Conservation (phyloP, 2,888 invertebrate species). For the Drosophila quinaria region DNA sequence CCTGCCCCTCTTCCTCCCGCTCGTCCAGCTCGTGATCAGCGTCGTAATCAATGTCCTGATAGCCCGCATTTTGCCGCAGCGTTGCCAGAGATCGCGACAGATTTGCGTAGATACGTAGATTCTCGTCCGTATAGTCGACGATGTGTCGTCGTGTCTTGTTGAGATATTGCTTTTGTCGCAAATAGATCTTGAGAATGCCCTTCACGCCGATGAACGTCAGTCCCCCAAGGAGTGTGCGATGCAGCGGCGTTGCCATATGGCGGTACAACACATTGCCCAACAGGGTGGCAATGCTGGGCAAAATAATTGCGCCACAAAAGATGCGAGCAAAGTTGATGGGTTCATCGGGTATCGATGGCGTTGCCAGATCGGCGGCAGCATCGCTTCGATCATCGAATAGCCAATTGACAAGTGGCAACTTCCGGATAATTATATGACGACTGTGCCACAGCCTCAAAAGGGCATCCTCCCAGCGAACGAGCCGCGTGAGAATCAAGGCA, state of each 20-base stretch:
- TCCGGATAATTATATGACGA: slow-evolving; percentile 86
- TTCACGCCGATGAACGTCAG: slow-evolving; percentile 96
- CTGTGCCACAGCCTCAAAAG: slow-evolving; percentile 92
- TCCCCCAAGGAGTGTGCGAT: slow-evolving; percentile 96
- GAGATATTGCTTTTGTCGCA: slow-evolving; percentile 96
- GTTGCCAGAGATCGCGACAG: neutral
- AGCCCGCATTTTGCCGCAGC: slow-evolving; percentile 34
- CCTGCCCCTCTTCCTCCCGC: neutral
- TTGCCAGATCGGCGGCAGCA: slow-evolving; percentile 86
- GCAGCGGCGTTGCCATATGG: slow-evolving; percentile 94
- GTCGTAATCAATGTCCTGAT: slow-evolving; percentile 4
- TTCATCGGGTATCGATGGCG: slow-evolving; percentile 89
- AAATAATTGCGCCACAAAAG: slow-evolving; percentile 95
- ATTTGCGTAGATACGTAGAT: slow-evolving; percentile 68
- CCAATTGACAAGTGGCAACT: slow-evolving; percentile 89
- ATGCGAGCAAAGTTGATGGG: slow-evolving; percentile 94
- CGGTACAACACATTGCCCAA: slow-evolving; percentile 95
- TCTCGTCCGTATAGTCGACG: slow-evolving; percentile 92
- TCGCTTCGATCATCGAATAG: neutral
- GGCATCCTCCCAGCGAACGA: slow-evolving; percentile 98
- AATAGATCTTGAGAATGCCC: slow-evolving; percentile 96
- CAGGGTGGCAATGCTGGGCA: slow-evolving; percentile 96
- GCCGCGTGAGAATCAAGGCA: slow-evolving; percentile 95
- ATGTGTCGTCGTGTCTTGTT: slow-evolving; percentile 95
- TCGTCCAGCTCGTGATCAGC: neutral